Evolutionary conservation across 64 coral and sea anemone genomes (phyloP).

Genomic region (Cladopsammia gracilis): DNA sequence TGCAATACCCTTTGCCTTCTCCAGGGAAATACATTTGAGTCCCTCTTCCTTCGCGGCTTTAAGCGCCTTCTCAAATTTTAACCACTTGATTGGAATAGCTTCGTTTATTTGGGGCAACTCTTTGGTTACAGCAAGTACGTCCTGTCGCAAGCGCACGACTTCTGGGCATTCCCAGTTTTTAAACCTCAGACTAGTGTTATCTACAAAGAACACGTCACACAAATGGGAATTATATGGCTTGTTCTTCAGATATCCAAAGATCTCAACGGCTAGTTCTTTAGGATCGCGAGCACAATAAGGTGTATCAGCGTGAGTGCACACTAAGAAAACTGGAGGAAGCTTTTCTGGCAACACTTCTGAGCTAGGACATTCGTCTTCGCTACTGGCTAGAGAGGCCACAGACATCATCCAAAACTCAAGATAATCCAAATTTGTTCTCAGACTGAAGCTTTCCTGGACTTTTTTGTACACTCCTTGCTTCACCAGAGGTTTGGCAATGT

Average conservation of each 20-base stretch:
- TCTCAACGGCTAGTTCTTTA: slow-evolving; percentile 2
- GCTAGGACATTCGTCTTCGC: background rate
- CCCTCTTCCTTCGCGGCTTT: background rate
- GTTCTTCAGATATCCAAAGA: background rate
- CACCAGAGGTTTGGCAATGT: background rate
- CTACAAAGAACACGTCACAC: slow-evolving; percentile 26
- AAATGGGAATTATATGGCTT: slow-evolving; percentile 32
- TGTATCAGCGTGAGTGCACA: no score
- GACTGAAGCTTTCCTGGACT: background rate
- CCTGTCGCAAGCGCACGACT: no score
- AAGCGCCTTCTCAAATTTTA: no score
- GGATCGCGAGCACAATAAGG: background rate
- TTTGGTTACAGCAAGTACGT: slow-evolving; percentile 10
- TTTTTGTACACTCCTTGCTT: background rate
- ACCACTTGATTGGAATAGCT: no score
- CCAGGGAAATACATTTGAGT: background rate
- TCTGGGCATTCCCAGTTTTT: slow-evolving; percentile 2
- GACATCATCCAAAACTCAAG: slow-evolving; percentile 47
- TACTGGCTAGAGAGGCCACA: background rate
- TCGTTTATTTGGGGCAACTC: no score
- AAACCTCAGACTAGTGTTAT: slow-evolving; percentile 28
- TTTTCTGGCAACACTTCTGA: background rate
- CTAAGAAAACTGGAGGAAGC: no score
- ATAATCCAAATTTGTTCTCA: slow-evolving; percentile 43
- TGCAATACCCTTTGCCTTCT: slow-evolving; percentile 9